Evolutionary conservation across 64 coral and sea anemone genomes (phyloP), one percentile per base, ranked within the genome.

Genomic region (Montipora foliosa): DNA sequence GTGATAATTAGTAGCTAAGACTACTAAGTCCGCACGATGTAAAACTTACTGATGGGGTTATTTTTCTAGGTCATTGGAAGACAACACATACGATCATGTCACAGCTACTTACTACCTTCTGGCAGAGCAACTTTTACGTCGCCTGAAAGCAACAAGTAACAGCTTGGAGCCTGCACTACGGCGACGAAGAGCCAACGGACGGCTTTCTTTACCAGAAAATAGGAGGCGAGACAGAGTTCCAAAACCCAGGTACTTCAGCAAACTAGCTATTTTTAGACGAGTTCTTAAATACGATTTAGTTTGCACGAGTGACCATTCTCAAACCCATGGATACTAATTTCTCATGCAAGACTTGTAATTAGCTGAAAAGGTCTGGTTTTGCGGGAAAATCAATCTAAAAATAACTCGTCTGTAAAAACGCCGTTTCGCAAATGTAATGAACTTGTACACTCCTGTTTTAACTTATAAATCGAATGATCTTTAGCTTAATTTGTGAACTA

Each of bases 71-170:
- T 99, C 94, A 17, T 49, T 99, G 53, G 84, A 94, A 67, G 87
- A 96, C 17, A 92, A 94, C 79, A 83, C 98, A 0, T 99, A 99
- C 19, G 89, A 99, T 66, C 95, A 96, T 52, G 89, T 95, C 29
- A 80, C 98, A 14, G 98, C 98, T 13, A 96, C 98, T 0, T 99
- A 99, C 61, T 99, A 94, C 47, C 79, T 99, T 37, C 76, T 99
- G 29, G 98, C 98, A 68, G 98, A 99, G n/a, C 98, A 99, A 50
- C 74, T 89, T 24, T 70, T 99, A 20, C 93, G 93, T 49, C 91
- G 97, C 79, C 58, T 95, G 58, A 97, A 97, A 79, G 29, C 67
- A 6, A 62, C 86, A 8, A 91, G 92, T 62, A 78, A 92, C 24
- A 72, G 75, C 1, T 61, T 59, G 3, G 7, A 67, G 22, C 60